These are phyloP conservation scores for Drosophila prostipennis DNA, from an alignment of 2,888 invertebrate genomes.

Conservation along the genomic window DNA sequence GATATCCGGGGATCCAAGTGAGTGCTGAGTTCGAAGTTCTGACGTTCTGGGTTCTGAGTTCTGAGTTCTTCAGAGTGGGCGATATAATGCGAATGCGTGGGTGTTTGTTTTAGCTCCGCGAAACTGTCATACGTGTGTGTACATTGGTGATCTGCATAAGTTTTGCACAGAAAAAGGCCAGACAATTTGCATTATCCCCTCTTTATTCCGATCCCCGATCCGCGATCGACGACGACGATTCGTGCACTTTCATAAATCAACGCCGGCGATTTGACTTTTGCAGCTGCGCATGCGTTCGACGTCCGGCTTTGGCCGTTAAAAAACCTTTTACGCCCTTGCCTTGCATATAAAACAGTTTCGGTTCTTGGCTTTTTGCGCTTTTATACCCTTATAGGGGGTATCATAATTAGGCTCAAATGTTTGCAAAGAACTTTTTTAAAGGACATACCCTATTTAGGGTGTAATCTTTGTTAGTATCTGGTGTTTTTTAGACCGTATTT, in stretches of 20 bases:
- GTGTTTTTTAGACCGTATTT: too few relatives aligned
- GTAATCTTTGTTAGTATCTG: neutral
- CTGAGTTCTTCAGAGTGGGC: constrained; percentile 2
- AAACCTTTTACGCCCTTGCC: constrained; percentile 79
- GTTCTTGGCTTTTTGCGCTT: constrained; percentile 40
- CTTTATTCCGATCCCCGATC: neutral
- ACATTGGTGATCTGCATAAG: constrained; percentile 27
- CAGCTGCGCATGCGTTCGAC: constrained; percentile 75
- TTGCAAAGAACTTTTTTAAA: neutral
- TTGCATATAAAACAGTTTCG: constrained; percentile 78
- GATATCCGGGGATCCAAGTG: constrained; percentile 84
- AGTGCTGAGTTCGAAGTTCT: constrained; percentile 41
- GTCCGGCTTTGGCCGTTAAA: constrained; percentile 38
- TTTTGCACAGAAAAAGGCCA: constrained; percentile 13
- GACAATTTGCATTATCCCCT: constrained; percentile 61
- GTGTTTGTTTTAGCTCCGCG: constrained; percentile 27
- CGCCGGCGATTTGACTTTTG: constrained; percentile 69
- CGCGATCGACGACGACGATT: constrained; percentile 33
- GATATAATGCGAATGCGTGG: constrained; percentile 1
- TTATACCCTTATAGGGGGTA: constrained; percentile 38
- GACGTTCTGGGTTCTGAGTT: too few relatives aligned
- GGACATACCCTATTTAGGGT: neutral
- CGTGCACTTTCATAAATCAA: constrained; percentile 81
- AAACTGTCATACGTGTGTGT: constrained; percentile 63
- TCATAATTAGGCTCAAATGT: neutral